Conservation (phyloP, 1,140 invertebrate genomes). For the Marisa cornuarietis region DNA sequence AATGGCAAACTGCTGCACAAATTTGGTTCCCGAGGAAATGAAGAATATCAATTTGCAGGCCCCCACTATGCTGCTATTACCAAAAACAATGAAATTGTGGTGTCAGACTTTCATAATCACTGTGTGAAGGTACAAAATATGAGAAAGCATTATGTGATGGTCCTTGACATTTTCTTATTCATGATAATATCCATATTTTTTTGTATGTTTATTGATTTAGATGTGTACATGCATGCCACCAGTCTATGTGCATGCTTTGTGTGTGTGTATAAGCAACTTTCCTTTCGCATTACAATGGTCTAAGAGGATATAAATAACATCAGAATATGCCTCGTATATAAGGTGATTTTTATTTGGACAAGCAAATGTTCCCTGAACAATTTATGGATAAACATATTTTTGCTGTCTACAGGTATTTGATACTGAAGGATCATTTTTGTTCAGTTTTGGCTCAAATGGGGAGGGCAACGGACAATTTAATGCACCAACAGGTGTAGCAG, state of each 20-base stretch:
- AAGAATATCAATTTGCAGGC: slow-evolving; percentile 70
- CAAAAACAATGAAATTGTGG: slow-evolving; percentile 68
- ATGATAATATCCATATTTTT: background rate
- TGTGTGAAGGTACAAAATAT: slow-evolving; percentile 65
- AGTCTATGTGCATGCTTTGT: too few species aligned
- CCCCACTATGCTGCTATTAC: slow-evolving; percentile 73
- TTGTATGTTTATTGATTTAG: background rate
- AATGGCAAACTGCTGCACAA: slow-evolving; percentile 67
- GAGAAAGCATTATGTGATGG: background rate
- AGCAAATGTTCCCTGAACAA: too few species aligned
- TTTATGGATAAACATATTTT: too few species aligned
- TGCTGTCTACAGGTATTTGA: slow-evolving; percentile 57
- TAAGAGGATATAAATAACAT: background rate
- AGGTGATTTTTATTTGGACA: too few species aligned
- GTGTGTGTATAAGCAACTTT: too few species aligned
- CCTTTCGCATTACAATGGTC: too few species aligned
- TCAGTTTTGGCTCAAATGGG: slow-evolving; percentile 66
- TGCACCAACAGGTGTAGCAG: slow-evolving; percentile 71
- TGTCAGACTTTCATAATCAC: slow-evolving; percentile 73
- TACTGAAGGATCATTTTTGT: slow-evolving; percentile 60
- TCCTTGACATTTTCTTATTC: background rate
- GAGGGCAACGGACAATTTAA: slow-evolving; percentile 73
- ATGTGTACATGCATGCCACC: background rate
- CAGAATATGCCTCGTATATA: too few species aligned
- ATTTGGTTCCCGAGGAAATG: slow-evolving; percentile 65